Conservation (phyloP, 1,140 invertebrate species). For the Orchesella cincta region DNA sequence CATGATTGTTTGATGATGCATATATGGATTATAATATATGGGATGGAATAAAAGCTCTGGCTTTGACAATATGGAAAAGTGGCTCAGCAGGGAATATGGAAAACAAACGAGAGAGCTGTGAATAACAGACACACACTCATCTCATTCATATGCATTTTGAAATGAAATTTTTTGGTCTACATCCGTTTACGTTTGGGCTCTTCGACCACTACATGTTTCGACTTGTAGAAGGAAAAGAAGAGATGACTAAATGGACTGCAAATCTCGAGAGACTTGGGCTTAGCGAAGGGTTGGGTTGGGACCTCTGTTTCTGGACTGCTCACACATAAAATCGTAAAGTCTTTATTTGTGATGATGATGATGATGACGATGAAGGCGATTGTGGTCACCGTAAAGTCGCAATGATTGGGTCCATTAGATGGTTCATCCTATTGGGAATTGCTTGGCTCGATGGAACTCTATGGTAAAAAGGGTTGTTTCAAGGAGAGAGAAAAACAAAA, state of each 20-base stretch:
- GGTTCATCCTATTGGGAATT: neutral
- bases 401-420: slow-evolving; percentile 13
- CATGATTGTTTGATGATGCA: too few species aligned
- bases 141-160: neutral
- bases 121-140: neutral
- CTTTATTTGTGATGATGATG: slow-evolving; percentile 2
- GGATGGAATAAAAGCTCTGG: neutral
- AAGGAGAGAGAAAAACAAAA: neutral
- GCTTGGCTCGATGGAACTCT: neutral
- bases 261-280: slow-evolving; percentile 2
- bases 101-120: neutral
- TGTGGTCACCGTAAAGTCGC: too few species aligned
- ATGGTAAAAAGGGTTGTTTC: slow-evolving; percentile 6
- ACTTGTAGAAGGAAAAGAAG: neutral
- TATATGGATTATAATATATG: neutral
- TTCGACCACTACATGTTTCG: neutral
- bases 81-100: slow-evolving; percentile 1
- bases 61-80: neutral
- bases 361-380: neutral
- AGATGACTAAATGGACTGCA: slow-evolving; percentile 24
- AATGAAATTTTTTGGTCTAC: neutral
- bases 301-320: neutral
- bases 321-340: neutral
- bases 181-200: neutral
- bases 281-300: neutral